phyloP scores from a whole-genome alignment of 2,113 vertebrate genomes.

The Rhinogobius similis region DNA sequence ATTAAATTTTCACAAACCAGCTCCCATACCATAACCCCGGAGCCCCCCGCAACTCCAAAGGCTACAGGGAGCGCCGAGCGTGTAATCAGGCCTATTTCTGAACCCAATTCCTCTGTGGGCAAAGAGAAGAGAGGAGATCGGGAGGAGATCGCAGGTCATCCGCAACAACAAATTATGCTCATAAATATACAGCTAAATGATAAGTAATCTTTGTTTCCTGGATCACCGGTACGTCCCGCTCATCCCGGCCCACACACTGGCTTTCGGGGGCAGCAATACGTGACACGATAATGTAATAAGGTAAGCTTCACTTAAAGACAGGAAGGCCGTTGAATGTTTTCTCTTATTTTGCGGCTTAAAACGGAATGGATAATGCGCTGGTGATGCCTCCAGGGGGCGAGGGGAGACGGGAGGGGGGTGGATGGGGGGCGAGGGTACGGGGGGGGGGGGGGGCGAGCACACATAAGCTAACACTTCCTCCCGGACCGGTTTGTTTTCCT shows the following conservation, averaged over 20 bases:
- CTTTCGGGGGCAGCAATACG: constrained; percentile 51
- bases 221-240: constrained; percentile 45
- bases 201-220: constrained; percentile 58
- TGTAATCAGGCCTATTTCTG: constrained; percentile 15
- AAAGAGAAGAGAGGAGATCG: constrained; percentile 31
- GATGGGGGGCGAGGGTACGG: constrained; percentile 48
- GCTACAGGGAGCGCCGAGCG: constrained; percentile 1
- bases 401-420: constrained; percentile 42
- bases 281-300: constrained; percentile 67
- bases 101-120: constrained; percentile 8
- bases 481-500: constrained; percentile 70
- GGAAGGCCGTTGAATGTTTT: constrained; percentile 52
- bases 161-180: constrained; percentile 47
- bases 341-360: constrained; percentile 54
- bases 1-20: constrained; percentile 62
- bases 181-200: constrained; percentile 51
- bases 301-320: constrained; percentile 64
- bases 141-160: constrained; percentile 46
- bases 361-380: constrained; percentile 50
- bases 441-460: constrained; percentile 60
- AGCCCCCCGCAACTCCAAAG: constrained; percentile 16
- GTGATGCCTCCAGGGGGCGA: constrained; percentile 56
- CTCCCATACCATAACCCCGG: constrained; percentile 43
- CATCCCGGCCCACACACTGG: constrained; percentile 62
- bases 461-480: constrained; percentile 77